Evolutionary conservation across 1,140 invertebrate species (phyloP).

Genomic region (Drosophila lowei): DNA sequence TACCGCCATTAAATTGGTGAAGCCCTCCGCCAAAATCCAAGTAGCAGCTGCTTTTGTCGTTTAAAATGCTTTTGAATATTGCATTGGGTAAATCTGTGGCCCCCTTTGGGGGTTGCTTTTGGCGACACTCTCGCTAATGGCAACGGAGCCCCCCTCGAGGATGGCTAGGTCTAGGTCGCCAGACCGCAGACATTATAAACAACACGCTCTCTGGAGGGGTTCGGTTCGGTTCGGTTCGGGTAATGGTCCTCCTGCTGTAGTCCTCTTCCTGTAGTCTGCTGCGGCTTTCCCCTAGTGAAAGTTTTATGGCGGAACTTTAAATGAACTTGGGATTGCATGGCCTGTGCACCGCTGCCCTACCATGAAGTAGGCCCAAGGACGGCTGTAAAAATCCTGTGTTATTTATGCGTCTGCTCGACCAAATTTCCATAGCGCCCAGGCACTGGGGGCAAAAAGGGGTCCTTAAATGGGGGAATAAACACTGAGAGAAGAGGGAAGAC

Average conservation of each 20-base stretch:
- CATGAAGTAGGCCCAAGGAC: conserved; percentile 76
- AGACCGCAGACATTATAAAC: conserved; percentile 82
- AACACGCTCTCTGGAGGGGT: conserved; percentile 24
- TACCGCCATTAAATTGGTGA: conserved; percentile 12
- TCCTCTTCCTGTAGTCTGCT: neutral
- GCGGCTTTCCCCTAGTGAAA: conserved; percentile 50
- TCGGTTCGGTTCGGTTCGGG: neutral
- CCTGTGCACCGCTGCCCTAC: conserved; percentile 42
- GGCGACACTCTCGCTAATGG: conserved; percentile 15
- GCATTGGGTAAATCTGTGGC: conserved; percentile 27
- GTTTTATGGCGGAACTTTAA: conserved; percentile 70
- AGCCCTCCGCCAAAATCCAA: conserved; percentile 1
- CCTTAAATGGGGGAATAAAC: no score
- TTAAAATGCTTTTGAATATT: conserved; percentile 72
- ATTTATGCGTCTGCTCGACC: conserved; percentile 74
- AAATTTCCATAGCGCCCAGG: neutral
- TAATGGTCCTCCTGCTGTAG: no score
- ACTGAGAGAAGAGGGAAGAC: no score
- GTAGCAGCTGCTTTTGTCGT: conserved; percentile 60
- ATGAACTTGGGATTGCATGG: conserved; percentile 50
- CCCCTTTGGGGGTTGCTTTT: conserved; percentile 44
- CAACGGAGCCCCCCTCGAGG: conserved; percentile 14
- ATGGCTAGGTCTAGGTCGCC: conserved; percentile 65
- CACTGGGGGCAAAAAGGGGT: no score
- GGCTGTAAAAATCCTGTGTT: conserved; percentile 69